Evolutionary conservation across 1,140 invertebrate genomes (phyloP).

Genomic region (Pentalonia nigronervosa): DNA sequence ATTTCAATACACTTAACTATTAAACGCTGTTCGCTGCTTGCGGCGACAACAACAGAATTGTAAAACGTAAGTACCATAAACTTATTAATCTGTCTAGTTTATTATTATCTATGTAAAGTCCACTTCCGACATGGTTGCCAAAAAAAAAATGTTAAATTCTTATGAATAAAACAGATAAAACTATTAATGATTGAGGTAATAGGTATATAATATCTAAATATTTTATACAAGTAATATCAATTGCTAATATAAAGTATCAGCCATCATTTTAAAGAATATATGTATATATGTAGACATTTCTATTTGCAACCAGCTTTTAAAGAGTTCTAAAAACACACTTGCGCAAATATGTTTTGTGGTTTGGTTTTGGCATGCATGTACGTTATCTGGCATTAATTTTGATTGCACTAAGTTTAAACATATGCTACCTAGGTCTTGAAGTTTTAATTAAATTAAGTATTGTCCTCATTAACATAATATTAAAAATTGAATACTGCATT

Average conservation of each 20-base stretch:
- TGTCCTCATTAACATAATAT: background rate
- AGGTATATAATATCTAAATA: background rate
- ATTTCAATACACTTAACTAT: background rate
- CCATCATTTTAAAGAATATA: background rate
- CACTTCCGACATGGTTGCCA: background rate
- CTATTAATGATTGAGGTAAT: background rate
- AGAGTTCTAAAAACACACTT: slow-evolving; percentile 17
- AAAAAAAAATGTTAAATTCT: too few species aligned
- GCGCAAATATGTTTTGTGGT: background rate
- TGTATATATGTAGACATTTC: background rate
- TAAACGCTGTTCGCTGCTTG: background rate
- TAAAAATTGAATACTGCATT: background rate
- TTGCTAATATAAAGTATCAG: background rate
- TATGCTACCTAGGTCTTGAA: background rate
- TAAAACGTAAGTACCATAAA: slow-evolving; percentile 20
- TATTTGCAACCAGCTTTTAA: background rate
- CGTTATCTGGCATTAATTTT: background rate
- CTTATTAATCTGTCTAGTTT: background rate
- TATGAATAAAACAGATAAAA: background rate
- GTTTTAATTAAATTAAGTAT: background rate
- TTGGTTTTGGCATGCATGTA: background rate
- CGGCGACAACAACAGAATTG: slow-evolving; percentile 20
- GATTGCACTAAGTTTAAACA: background rate
- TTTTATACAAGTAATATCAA: background rate
- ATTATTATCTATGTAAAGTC: background rate